Evolutionary conservation across 2,888 invertebrate species (phyloP).

Genomic region (Pachydiplax longipennis): DNA sequence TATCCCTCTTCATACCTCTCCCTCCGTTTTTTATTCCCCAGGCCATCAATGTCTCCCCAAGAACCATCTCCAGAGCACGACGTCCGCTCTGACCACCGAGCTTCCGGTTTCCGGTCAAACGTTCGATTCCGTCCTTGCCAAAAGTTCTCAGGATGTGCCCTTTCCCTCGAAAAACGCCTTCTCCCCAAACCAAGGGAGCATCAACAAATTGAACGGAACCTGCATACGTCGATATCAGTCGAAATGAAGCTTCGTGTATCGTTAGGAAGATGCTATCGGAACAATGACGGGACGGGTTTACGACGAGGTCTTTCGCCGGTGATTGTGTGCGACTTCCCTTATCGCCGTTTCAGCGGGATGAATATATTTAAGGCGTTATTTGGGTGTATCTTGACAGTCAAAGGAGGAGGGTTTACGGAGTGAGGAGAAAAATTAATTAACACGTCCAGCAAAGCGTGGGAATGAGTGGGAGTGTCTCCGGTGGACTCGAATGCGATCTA

Average conservation of each 20-base stretch:
- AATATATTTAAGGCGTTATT: too few relatives aligned
- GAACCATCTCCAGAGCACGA: slow-evolving; percentile 31
- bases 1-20: neutral
- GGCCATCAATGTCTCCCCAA: slow-evolving; percentile 39
- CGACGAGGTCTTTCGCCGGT: too few relatives aligned
- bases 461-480: too few relatives aligned
- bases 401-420: too few relatives aligned
- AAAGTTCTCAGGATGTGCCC: neutral
- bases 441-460: too few relatives aligned
- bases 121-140: neutral
- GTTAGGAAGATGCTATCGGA: too few relatives aligned
- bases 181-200: neutral
- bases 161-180: neutral
- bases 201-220: neutral
- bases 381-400: too few relatives aligned
- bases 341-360: too few relatives aligned
- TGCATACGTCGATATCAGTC: neutral
- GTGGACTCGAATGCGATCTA: too few relatives aligned
- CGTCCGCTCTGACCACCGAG: slow-evolving; percentile 36
- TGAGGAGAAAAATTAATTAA: too few relatives aligned
- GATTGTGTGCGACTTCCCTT: too few relatives aligned
- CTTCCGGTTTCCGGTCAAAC: slow-evolving; percentile 43
- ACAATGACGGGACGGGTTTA: too few relatives aligned
- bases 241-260: neutral
- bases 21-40: neutral